Conservation (phyloP, 2,888 invertebrate species). For the Caenorhabditis panamensis region DNA sequence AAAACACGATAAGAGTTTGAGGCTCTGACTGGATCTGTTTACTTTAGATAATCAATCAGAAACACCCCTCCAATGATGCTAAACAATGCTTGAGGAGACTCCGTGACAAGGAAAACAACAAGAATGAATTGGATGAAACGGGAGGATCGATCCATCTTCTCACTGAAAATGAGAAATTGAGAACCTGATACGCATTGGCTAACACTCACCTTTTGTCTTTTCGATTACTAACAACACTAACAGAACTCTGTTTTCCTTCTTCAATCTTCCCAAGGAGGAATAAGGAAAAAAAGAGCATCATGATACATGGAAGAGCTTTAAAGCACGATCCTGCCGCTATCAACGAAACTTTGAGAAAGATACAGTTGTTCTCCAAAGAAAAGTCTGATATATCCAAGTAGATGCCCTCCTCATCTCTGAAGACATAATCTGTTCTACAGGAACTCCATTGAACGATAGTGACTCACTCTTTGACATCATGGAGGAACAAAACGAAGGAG, state of each 20-base stretch:
- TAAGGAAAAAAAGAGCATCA: conserved; percentile 18
- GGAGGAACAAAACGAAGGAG: conserved; percentile 22
- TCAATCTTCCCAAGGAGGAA: conserved; percentile 22
- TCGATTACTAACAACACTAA: background rate
- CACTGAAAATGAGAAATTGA: background rate
- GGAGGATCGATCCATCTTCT: conserved; percentile 11
- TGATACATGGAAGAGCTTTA: conserved; percentile 34
- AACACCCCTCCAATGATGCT: conserved; percentile 14
- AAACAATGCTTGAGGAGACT: conserved; percentile 11
- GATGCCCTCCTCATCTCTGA: conserved; percentile 30
- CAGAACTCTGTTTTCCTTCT: conserved; percentile 27
- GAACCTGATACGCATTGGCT: too few relatives aligned
- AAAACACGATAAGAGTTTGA: too few relatives aligned
- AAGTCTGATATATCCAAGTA: conserved; percentile 34
- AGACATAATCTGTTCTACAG: background rate
- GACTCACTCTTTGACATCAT: conserved; percentile 29
- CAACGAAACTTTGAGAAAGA: conserved; percentile 27
- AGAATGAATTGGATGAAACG: conserved; percentile 9
- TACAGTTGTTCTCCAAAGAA: conserved; percentile 20
- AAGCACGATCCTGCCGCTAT: conserved; percentile 16
- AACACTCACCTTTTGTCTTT: conserved; percentile 4
- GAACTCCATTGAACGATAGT: background rate
- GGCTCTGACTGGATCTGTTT: background rate
- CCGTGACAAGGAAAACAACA: conserved; percentile 12
- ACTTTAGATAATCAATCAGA: conserved; percentile 25